A percentile compares a stretch with the other conserved stretches of the same genome.
Conservation (phyloP, 2,113 vertebrate species). For the Boulengerochromis microlepis region DNA sequence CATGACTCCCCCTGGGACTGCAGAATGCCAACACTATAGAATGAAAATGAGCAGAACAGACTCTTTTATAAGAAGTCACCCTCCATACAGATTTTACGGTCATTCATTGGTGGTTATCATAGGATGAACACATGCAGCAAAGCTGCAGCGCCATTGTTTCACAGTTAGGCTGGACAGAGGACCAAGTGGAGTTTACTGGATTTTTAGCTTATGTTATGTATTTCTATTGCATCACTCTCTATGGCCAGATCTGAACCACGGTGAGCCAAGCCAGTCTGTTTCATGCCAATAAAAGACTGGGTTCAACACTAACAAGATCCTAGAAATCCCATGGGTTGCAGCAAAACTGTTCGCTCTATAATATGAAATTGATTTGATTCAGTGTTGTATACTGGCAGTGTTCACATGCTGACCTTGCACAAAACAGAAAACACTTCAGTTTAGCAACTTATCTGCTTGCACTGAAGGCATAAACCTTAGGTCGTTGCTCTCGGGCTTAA, state of each 20-base stretch:
- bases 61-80: neutral
- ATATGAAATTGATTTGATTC: neutral
- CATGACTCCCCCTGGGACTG: conserved; percentile 53
- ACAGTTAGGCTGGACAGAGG: neutral
- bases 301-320: conserved; percentile 3
- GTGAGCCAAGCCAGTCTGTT: neutral
- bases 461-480: neutral
- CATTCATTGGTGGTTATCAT: neutral
- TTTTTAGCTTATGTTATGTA: neutral
- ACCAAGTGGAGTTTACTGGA: neutral
- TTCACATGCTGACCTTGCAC: neutral
- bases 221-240: conserved; percentile 13
- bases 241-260: neutral
- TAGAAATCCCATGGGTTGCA: neutral
- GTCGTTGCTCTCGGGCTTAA: neutral
- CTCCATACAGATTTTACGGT: neutral
- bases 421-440: neutral
- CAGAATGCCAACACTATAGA: conserved; percentile 49
- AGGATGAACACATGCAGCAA: neutral
- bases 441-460: neutral
- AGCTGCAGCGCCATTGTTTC: conserved; percentile 18
- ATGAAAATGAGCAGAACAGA: conserved; percentile 36
- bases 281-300: neutral
- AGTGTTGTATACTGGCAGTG: neutral
- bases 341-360: neutral